Conservation (phyloP, 2,113 vertebrate genomes). For the Uria aalge region DNA sequence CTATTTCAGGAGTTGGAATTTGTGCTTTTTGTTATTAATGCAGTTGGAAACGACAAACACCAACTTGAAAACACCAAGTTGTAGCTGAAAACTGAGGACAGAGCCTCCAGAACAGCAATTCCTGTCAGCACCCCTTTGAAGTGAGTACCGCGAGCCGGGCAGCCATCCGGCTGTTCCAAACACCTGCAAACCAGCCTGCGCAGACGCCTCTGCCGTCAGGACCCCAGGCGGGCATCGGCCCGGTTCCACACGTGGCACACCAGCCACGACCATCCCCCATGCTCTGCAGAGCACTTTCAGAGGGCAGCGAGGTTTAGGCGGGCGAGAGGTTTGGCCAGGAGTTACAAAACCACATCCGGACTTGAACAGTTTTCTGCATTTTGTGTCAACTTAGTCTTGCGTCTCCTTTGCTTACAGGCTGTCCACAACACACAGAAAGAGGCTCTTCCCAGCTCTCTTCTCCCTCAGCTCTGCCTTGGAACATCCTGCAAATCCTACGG, state of each 20-base stretch:
- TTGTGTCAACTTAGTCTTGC: background rate
- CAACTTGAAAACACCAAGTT: background rate
- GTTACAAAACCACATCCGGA: slow-evolving; percentile 25
- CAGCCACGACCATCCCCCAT: background rate
- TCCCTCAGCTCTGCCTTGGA: background rate
- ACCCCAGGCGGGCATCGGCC: background rate
- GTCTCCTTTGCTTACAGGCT: background rate
- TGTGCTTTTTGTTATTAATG: background rate
- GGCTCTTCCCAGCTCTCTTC: background rate
- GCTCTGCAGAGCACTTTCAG: background rate
- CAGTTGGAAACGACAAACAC: background rate
- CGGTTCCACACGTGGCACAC: background rate
- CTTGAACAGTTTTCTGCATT: background rate
- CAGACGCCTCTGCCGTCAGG: background rate
- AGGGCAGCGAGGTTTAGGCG: background rate
- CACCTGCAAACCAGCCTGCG: background rate
- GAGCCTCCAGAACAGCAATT: background rate
- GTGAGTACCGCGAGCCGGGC: fast-evolving
- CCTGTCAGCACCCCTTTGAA: background rate
- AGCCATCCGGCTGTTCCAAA: background rate
- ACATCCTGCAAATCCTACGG: background rate
- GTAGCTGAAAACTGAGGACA: background rate
- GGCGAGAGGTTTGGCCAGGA: background rate
- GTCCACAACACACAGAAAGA: background rate
- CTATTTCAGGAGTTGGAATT: background rate